Evolutionary conservation across 92 coral and sea anemone genomes (phyloP), one percentile per base, ranked within the genome.

Genomic region (Scolanthus callimorphus): DNA sequence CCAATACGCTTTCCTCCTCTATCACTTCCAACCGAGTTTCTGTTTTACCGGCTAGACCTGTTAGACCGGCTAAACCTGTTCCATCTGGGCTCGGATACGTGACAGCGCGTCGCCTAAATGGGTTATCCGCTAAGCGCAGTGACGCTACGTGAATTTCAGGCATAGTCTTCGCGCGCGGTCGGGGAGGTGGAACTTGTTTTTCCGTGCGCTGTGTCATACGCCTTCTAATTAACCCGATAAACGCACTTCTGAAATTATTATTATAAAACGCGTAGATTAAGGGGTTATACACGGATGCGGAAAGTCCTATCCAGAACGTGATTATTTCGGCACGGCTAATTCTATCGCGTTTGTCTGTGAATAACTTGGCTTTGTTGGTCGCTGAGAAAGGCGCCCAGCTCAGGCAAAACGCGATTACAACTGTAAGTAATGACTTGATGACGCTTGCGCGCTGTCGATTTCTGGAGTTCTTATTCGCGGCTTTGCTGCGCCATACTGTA

Each of bases 371-470:
- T 48, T 85, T 85, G 21, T 83, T 81, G 8, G 65, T 38, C 25
- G 75, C 27, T 19, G 92, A 85, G 49, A 85, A 85, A 13, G 92
- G 92, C 11, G 84, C 58, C 92, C 92, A 85, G 22, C 92, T 85
- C 41, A 75, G 23, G 31, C 60, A 68, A 41, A 85, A 85, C n/a
- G 92, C 88, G 1, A 75, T 23, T 15, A 85, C 92, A 4, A 85
- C 92, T 19, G 84, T 54, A 10, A 71, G 38, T 11, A 85, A 60
- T 4, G 87, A 69, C 38, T 85, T 80, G 25, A 85, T 67, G 13
- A 74, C 77, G 30, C 80, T 85, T 22, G 65, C 28, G 51, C 78
- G 59, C 59, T 66, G 75, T 9, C 77, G 60, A 24, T 82, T 82
- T 2, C 51, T 59, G 4, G 73, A 59, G 20, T 62, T 58, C 31